Percentiles rank a stretch among this genome's conserved stretches.
phyloP scores from a whole-genome alignment of 2,113 vertebrate genomes.

The Pterophyllum scalare region DNA sequence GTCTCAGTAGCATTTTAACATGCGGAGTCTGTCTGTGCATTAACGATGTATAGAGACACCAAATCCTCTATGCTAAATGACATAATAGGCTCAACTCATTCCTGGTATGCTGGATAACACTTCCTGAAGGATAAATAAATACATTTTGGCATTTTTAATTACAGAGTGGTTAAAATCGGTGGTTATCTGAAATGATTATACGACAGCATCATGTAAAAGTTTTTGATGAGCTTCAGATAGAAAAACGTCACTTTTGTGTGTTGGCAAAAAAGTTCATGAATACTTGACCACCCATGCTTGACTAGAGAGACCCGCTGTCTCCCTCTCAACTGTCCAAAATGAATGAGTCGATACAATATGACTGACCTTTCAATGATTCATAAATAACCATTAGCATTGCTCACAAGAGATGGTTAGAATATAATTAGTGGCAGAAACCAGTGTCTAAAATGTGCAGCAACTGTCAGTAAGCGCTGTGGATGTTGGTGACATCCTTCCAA shows the following conservation, averaged over 20 bases:
- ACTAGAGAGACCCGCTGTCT: background rate
- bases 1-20: conserved; percentile 30
- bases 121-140: conserved; percentile 21
- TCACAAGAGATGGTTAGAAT: background rate
- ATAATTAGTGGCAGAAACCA: background rate
- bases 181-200: conserved; percentile 31
- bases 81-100: conserved; percentile 40
- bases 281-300: background rate
- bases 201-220: background rate
- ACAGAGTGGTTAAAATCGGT: conserved; percentile 24
- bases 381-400: conserved; percentile 16
- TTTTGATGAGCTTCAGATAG: conserved; percentile 28
- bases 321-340: background rate
- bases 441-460: background rate
- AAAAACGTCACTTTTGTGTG: background rate
- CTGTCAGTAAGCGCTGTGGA: background rate
- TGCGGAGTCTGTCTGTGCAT: conserved; percentile 35
- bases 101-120: conserved; percentile 26
- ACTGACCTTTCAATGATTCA: conserved; percentile 36
- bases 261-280: background rate
- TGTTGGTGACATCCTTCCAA: background rate
- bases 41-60: conserved; percentile 36
- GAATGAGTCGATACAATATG: conserved; percentile 13
- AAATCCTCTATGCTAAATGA: conserved; percentile 52
- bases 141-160: background rate